Base-by-base conservation (phyloP, 2,888 invertebrate species). In the Cecidostiba fungosa region DNA sequence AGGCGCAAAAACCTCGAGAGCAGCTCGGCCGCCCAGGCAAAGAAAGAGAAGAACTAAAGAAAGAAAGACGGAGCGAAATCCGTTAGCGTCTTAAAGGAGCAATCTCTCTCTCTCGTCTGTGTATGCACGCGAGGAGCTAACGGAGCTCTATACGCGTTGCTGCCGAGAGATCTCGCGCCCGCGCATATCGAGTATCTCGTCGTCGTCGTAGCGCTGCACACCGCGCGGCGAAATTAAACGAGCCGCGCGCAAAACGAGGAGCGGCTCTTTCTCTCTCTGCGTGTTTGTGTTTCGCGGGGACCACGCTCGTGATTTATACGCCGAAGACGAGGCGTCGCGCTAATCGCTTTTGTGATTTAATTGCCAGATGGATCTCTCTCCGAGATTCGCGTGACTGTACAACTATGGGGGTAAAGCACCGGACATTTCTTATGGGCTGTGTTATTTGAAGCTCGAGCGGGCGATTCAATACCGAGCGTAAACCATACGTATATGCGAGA, bases 341-440 rank as follows among this genome's bases (percentile, higher is more conserved):
- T 86, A 84, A 84, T 86, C 86, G 86, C 80, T 23, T 59, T 70
- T 77, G 80, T 81, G 86, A 84, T 86, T 86, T 86, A 86, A 86
- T 86, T 86, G 72, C 86, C 62, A 74, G 76, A 80, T 74, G 76
- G 59, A 73, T 73, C 78, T 32, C 72, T 14, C 23, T 12, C 47
- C 54, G 54, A 59, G 47, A 29, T 66, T 82, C 76, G 82, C 82
- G 85, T 79, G 79, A 73, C 54, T 23, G 36, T n/a, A 19, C 39
- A n/a, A 19, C 66, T 66, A 66, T 66, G 66, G 54, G 54, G 54
- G 66, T 66, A 29, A 66, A 66, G 26, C 66, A 29, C 26, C n/a
- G 29, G 66, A 16, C 26, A 26, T 26, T 66, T 36, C 32, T 26
- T 23, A 43, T 74, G 14, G 29, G 36, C 12, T 23, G 23, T 62